These are phyloP conservation scores for Tinea semifulvella DNA, from an alignment of 2,888 invertebrate genomes.

Conservation along the genomic window DNA sequence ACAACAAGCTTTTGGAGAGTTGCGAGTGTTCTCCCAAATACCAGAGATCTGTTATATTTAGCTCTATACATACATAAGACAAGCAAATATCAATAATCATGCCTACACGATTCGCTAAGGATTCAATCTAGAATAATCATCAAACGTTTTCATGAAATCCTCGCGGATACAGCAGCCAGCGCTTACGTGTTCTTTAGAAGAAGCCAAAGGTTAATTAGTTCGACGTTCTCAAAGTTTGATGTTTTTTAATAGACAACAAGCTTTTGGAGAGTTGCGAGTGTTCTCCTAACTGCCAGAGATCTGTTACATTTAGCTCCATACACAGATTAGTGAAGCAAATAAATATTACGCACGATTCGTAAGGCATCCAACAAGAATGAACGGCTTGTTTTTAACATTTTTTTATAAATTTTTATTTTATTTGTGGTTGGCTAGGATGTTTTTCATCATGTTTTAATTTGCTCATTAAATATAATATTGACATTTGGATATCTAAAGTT, in stretches of 20 bases:
- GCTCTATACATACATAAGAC: neutral
- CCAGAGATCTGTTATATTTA: slow-evolving; percentile 10
- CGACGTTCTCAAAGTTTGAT: neutral
- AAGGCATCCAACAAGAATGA: slow-evolving; percentile 63
- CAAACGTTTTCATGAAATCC: slow-evolving; percentile 58
- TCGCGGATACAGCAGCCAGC: slow-evolving; percentile 30
- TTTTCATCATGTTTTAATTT: too few relatives aligned
- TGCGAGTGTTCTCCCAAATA: slow-evolving; percentile 9
- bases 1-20: slow-evolving; percentile 1
- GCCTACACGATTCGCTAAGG: slow-evolving; percentile 61
- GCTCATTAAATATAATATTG: too few relatives aligned
- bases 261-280: neutral
- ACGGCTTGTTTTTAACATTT: too few relatives aligned
- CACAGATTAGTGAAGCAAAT: too few relatives aligned
- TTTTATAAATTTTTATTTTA: too few relatives aligned
- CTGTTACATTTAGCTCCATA: neutral
- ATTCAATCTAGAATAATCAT: slow-evolving; percentile 62
- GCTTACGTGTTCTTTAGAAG: slow-evolving; percentile 25
- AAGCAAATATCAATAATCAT: too few relatives aligned
- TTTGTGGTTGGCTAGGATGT: too few relatives aligned
- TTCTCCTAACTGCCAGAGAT: neutral
- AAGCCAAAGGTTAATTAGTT: slow-evolving; percentile 48
- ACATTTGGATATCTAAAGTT: too few relatives aligned
- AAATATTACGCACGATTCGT: slow-evolving; percentile 61
- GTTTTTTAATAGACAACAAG: neutral